A percentile compares a stretch with the other conserved stretches of the same genome.
Conservation (phyloP, 1,140 invertebrate species). For the Anagrus nilaparvatae region DNA sequence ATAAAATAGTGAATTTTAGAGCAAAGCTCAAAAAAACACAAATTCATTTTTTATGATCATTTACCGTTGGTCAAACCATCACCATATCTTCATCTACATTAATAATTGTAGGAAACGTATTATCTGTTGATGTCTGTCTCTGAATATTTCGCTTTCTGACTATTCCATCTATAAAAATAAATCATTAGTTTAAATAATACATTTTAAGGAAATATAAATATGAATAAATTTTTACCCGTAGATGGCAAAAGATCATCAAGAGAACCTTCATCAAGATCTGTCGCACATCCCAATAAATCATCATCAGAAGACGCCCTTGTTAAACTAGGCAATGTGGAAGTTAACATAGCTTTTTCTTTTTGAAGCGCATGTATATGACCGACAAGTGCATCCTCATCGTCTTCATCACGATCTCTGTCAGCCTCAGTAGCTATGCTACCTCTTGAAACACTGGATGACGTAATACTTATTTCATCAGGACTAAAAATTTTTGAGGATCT, state of each 20-base stretch:
- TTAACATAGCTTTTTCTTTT: constrained; percentile 73
- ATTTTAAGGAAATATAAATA: constrained; percentile 15
- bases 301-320: constrained; percentile 74
- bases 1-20: constrained; percentile 14
- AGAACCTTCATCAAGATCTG: constrained; percentile 60
- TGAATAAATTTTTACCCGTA: constrained; percentile 27
- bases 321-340: constrained; percentile 66
- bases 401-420: constrained; percentile 40
- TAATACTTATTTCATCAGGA: constrained; percentile 48
- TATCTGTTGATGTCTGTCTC: constrained; percentile 39
- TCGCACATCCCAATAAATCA: constrained; percentile 61
- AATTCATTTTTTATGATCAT: constrained; percentile 23
- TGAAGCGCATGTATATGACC: constrained; percentile 64
- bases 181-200: constrained; percentile 8
- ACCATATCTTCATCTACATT: constrained; percentile 42
- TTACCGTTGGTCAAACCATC: constrained; percentile 37
- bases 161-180: constrained; percentile 31
- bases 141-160: constrained; percentile 38
- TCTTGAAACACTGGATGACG: constrained; percentile 29
- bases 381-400: constrained; percentile 59
- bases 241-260: constrained; percentile 49
- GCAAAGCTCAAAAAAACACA: constrained; percentile 22
- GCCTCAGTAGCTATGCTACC: constrained; percentile 23
- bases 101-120: constrained; percentile 36
- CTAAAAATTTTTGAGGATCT: constrained; percentile 63